phyloP scores from a whole-genome alignment of 2,113 vertebrate species.

The Cygnus buccinator region DNA sequence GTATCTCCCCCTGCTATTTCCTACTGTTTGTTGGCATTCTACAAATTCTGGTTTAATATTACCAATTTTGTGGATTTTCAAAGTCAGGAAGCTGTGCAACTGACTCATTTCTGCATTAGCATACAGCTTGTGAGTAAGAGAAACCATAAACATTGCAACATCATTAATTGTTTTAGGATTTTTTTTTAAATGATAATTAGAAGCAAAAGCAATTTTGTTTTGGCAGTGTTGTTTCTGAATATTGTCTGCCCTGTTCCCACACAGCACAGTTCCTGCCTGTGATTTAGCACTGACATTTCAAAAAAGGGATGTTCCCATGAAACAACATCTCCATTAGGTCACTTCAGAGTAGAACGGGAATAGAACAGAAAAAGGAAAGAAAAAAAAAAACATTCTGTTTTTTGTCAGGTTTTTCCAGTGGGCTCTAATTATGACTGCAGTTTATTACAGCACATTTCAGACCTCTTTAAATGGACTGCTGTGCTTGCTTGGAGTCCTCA shows the following conservation, averaged over 20 bases:
- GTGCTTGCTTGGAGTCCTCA: neutral
- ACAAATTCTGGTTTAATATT: neutral
- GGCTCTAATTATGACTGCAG: neutral
- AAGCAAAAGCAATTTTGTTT: neutral
- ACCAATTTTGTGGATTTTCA: neutral
- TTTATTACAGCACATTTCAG: conserved; percentile 26
- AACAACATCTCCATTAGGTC: neutral
- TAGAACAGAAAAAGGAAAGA: neutral
- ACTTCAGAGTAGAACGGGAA: neutral
- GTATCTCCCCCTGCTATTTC: neutral
- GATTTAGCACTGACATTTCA: neutral
- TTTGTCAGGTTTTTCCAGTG: conserved; percentile 15
- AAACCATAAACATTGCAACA: neutral
- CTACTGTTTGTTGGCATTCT: neutral
- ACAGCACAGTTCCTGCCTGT: neutral
- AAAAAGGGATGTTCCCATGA: neutral
- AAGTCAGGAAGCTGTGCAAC: neutral
- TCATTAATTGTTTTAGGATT: neutral
- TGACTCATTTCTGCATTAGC: neutral
- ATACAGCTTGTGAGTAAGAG: neutral
- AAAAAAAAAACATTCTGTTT: neutral
- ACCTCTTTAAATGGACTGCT: neutral
- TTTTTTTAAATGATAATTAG: neutral
- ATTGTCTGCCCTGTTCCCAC: neutral
- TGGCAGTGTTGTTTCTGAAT: neutral